Evolutionary conservation across 2,113 vertebrate species (phyloP), one percentile per base, ranked within the genome.

Genomic region (Neoarius graeffei): DNA sequence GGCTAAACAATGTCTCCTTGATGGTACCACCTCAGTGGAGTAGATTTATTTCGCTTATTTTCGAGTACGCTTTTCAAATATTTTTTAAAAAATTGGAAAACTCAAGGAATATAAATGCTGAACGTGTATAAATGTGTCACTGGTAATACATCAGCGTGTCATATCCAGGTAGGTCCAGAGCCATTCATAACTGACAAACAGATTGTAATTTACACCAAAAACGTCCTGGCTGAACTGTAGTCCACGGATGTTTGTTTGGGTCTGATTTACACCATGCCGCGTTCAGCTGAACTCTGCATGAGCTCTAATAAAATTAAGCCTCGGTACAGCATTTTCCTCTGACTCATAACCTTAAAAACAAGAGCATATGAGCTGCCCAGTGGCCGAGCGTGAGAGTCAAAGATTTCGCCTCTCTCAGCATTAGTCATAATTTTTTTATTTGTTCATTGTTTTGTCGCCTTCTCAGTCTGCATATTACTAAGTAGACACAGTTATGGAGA

Each of bases 381-480:
- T 80, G 71, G 23, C 19, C 25, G 62, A 77, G 59, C 15, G 59
- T 64, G 77, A 62, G 83, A 83, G 66, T 82, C 60, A 54, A 73
- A 62, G 62, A 84, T 73, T 86, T 62, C n/a, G 74, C 85, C 35
- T 90, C 59, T 82, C 35, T 90, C 89, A 86, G 89, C 89, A 90
- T 77, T 86, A 62, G 89, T 95, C 87, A 86, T 59, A 59, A 69
- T 25, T 86, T 81, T 25, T 86, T 81, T 86, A 84, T 11, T 42
- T 76, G 25, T 76, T 84, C 69, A 88, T 86, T 83, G 60, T 76
- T 83, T 88, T 86, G 56, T 90, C 81, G 59, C 85, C 67, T 90
- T 86, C 54, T 74, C 48, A 17, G 67, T 81, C 73, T 81, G 84
- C 80, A 50, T 74, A 27, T 86, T 52, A 71, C 69, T 86, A 90